Evolutionary conservation across 2,888 invertebrate species (phyloP).

Genomic region (Pterostichus niger): DNA sequence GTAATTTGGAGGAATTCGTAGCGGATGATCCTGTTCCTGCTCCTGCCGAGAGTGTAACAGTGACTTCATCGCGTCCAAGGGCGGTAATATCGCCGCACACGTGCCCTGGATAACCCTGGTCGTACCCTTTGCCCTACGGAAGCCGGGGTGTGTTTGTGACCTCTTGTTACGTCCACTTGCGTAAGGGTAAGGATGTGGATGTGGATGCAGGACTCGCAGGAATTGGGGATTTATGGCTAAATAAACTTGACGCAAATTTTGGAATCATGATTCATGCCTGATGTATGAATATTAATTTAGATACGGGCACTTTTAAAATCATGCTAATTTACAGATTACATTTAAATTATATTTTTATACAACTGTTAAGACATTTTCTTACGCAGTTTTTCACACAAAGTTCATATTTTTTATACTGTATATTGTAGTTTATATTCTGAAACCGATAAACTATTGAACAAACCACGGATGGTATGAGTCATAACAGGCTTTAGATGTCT

Average conservation of each 20-base stretch:
- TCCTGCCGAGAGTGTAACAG: constrained; percentile 13
- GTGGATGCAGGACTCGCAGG: constrained; percentile 1
- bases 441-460: too few relatives aligned
- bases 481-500: too few relatives aligned
- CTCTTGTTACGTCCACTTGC: constrained; percentile 29
- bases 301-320: too few relatives aligned
- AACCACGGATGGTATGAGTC: too few relatives aligned
- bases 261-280: neutral
- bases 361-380: too few relatives aligned
- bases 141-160: constrained; percentile 18
- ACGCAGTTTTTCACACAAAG: too few relatives aligned
- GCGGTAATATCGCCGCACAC: constrained; percentile 11
- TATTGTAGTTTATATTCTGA: too few relatives aligned
- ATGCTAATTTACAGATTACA: too few relatives aligned
- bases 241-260: constrained; percentile 27
- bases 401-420: too few relatives aligned
- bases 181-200: constrained; percentile 22
- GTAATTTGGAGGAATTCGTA: constrained; percentile 55
- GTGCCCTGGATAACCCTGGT: constrained; percentile 25
- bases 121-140: constrained; percentile 26
- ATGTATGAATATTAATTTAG: neutral
- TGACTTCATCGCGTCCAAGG: constrained; percentile 38
- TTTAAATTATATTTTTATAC: too few relatives aligned
- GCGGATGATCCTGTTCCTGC: constrained; percentile 33
- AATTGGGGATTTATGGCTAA: constrained; percentile 37